These are phyloP conservation scores for Noctua fimbriata DNA, from an alignment of 2,888 invertebrate species.

Conservation along the genomic window DNA sequence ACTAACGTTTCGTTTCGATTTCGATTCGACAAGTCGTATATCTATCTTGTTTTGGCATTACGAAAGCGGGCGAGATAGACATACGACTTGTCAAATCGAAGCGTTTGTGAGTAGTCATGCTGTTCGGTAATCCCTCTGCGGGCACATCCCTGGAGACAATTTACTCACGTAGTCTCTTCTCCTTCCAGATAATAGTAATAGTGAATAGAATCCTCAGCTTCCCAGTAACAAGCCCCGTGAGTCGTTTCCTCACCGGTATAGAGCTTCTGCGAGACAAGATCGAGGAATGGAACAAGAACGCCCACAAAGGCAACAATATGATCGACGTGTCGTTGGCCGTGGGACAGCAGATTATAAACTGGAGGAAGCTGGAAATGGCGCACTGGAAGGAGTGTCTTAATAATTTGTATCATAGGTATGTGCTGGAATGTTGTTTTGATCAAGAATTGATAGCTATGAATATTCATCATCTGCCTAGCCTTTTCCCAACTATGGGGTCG, in stretches of 20 bases:
- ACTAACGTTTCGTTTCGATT: too few species aligned
- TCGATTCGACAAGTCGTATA: too few species aligned
- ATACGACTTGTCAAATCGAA: too few species aligned
- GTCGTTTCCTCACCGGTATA: slow-evolving; percentile 96
- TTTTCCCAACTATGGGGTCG: too few species aligned
- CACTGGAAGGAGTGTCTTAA: slow-evolving; percentile 96
- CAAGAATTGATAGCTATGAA: too few species aligned
- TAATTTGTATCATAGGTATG: slow-evolving; percentile 91
- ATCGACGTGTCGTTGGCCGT: slow-evolving; percentile 93
- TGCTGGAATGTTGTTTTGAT: background rate
- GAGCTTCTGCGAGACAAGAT: slow-evolving; percentile 96
- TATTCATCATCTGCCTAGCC: too few species aligned
- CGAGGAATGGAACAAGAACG: slow-evolving; percentile 98
- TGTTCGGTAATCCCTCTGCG: background rate
- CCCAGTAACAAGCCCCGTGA: slow-evolving; percentile 95
- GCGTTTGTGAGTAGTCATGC: too few species aligned
- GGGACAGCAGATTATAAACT: slow-evolving; percentile 95
- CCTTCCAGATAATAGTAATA: slow-evolving; percentile 91
- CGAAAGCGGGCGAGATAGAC: too few species aligned
- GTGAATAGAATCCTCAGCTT: slow-evolving; percentile 92
- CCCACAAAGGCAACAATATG: slow-evolving; percentile 96
- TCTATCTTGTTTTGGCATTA: too few species aligned
- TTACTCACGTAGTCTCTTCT: background rate
- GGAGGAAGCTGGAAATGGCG: slow-evolving; percentile 97
- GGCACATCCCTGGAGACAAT: background rate